Base-by-base conservation (phyloP, 1,140 invertebrate genomes). In the Coelopa frigida region DNA sequence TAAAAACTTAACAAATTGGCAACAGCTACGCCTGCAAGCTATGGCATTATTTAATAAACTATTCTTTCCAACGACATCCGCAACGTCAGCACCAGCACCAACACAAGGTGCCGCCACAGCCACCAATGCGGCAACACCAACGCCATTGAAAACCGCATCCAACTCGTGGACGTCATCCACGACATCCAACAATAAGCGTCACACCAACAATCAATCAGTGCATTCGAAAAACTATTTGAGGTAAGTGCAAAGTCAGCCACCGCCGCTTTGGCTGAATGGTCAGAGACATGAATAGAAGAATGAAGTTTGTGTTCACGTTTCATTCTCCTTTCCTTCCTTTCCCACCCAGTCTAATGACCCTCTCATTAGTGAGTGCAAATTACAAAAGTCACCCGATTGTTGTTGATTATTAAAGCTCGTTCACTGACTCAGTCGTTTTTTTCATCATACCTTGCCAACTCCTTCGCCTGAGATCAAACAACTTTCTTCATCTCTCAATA, bases 31-130 rank as follows among this genome's bases (percentile, higher is more conserved):
- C n/a, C n/a, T n/a, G n/a, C n/a, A n/a, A n/a, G n/a, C 31, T 67
- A 67, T 67, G 63, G 63, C 63, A 55, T 52, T 67, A 53, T 58
- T 67, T 58, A 67, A 67, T 53, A 67, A 67, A 61, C 63, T 67
- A 44, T 67, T 67, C 52, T 67, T 67, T 56, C 63, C 63, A 51
- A 59, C 63, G 52, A 53, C 61, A 51, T 45, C 63, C 46, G 26
- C 61, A 14, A 15, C 7, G 6, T 6, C 7, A n/a, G 6, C 15
- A 36, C 11, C 32, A 35, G 4, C 37, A n/a, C 14, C 44, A 46
- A 14, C 38, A n/a, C 18, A 37, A 37, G 20, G 24, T 2, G 18
- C 37, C 14, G 10, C 35, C 21, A 5, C 35, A 10, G 5, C 42
- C 18, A 5, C 40, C 14, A 23, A 22, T 31, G 6, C 42, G 29